phyloP scores from a whole-genome alignment of 2,113 vertebrate species.

The Grus americana region DNA sequence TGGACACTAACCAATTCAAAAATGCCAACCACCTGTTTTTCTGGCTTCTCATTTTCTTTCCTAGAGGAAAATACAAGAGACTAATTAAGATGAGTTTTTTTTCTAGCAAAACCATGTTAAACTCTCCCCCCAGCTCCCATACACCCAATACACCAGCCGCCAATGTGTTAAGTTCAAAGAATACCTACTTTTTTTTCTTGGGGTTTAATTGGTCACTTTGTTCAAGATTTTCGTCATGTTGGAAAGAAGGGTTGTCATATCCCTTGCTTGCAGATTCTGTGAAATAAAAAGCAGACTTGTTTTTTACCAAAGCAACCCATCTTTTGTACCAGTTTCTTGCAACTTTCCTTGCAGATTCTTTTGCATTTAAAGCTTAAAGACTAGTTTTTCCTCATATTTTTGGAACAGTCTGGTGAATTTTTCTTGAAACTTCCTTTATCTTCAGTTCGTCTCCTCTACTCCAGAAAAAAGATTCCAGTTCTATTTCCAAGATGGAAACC shows the following conservation, averaged over 20 bases:
- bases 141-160: rapidly evolving
- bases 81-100: background rate
- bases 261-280: background rate
- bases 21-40: constrained; percentile 39
- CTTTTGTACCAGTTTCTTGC: background rate
- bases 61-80: background rate
- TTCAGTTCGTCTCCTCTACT: background rate
- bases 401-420: background rate
- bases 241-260: constrained; percentile 36
- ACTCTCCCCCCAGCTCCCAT: rapidly evolving
- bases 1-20: constrained; percentile 65
- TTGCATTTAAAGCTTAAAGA: background rate
- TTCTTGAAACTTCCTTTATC: background rate
- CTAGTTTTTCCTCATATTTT: background rate
- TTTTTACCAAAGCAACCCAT: background rate
- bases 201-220: background rate
- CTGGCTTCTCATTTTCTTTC: constrained; percentile 24
- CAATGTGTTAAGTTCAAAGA: background rate
- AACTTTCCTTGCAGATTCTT: background rate
- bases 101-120: background rate
- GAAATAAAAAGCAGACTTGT: background rate
- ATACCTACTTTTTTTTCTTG: background rate
- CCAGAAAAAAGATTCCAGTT: background rate
- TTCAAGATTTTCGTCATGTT: constrained; percentile 24
- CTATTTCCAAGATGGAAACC: background rate